Evolutionary conservation across 2,888 invertebrate genomes (phyloP), one percentile per base, ranked within the genome.

Genomic region (Eristalis pertinax): DNA sequence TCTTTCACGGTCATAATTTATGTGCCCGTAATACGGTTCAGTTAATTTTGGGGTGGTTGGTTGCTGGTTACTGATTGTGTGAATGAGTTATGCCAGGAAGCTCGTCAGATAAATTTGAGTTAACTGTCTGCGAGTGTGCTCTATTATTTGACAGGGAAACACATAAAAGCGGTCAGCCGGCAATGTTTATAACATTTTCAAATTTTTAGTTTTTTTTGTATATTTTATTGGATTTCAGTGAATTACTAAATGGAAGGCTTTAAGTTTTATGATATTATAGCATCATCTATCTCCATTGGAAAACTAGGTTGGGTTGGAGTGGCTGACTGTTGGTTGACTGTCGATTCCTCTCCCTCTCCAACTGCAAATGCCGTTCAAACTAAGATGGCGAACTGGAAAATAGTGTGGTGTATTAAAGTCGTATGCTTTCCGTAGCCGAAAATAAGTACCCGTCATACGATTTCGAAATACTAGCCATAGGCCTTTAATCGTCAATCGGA

Each of bases 31-130:
- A 60, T 64, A 80, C 68, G 84, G 64, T 87, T 87, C 68, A 84
- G 75, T 87, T 79, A 67, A 24, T 74, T 84, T 79, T 69, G 67
- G 79, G 76, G 80, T 87, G 84, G 72, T 63, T 87, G 84, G 72
- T 77, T 64, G 35, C 63, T 67, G 41, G 24, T 26, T 19, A 63
- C 11, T 74, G 73, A 78, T 73, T 83, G 68, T 84, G 78, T 50
- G 64, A 74, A 69, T 74, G 8, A 64, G 50, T 26, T 70, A 78
- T 32, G 15, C 22, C 35, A 70, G 41, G 67, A 62, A 26, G 63
- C 62, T 77, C 15, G 56, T 41, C 63, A 77, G 67, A 70, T 60
- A 63, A 68, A 69, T 78, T 43, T 70, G 77, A 78, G 62, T 68
- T 50, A 65, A 68, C 62, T 77, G 41, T 26, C 69, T 58, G 13